phyloP scores from a whole-genome alignment of 37 sponge, comb jelly and placozoan genomes.

The Spongia lamella region DNA sequence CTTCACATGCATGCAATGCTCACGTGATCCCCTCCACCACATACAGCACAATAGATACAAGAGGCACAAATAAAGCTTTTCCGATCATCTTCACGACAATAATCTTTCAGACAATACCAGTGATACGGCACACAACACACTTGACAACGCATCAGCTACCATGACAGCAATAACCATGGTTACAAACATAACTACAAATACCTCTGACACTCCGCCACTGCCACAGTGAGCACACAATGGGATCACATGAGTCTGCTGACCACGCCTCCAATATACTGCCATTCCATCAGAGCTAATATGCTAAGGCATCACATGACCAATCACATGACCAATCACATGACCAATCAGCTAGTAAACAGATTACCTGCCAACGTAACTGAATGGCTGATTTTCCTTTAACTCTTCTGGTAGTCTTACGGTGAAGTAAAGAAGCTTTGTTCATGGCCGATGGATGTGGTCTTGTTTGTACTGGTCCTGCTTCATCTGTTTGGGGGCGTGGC shows the following conservation, averaged over 20 bases:
- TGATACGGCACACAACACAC: conserved; percentile 67
- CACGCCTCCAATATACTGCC: no score
- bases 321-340: no score
- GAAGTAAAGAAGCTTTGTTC: no score
- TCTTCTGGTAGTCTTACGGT: no score
- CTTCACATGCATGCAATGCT: neutral
- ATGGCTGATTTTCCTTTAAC: no score
- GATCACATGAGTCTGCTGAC: neutral
- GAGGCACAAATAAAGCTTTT: conserved; percentile 40
- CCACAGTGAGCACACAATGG: conserved; percentile 49
- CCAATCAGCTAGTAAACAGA: no score
- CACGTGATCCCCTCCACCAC: conserved; percentile 54
- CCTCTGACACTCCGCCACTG: conserved; percentile 34
- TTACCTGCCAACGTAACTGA: no score
- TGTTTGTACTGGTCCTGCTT: no score
- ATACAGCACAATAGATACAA: conserved; percentile 56
- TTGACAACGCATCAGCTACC: conserved; percentile 44
- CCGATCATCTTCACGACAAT: neutral
- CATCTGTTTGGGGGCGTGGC: no score
- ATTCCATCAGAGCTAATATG: no score
- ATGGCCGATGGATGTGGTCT: no score
- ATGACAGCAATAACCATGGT: neutral
- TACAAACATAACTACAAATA: neutral
- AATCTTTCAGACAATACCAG: conserved; percentile 50
- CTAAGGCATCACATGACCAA: no score